These are phyloP conservation scores for Chrysina gloriosa DNA, from an alignment of 2,888 invertebrate species.

Conservation along the genomic window DNA sequence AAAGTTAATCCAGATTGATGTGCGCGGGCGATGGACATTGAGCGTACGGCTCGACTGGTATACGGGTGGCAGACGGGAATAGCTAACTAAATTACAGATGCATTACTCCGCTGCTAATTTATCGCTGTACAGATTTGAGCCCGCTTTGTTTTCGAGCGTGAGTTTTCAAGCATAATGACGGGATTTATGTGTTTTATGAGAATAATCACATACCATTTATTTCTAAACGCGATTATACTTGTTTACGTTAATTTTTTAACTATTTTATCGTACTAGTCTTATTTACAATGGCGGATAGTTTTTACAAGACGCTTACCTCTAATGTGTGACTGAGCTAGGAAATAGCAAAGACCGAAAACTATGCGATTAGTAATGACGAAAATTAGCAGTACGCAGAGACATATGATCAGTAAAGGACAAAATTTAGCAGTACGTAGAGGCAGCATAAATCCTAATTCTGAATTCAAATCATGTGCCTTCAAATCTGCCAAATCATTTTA, in stretches of 20 bases:
- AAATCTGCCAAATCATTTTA: no score
- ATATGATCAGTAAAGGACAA: no score
- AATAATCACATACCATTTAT: slow-evolving; percentile 47
- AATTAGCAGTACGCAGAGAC: no score
- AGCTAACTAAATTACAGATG: slow-evolving; percentile 63
- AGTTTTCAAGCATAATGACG: slow-evolving; percentile 58
- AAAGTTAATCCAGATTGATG: slow-evolving; percentile 63
- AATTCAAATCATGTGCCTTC: no score
- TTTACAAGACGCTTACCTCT: no score
- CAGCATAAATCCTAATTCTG: no score
- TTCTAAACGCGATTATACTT: slow-evolving; percentile 36
- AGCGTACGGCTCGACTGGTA: background rate
- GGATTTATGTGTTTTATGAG: slow-evolving; percentile 58
- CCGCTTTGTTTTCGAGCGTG: slow-evolving; percentile 59
- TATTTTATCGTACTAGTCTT: slow-evolving; percentile 6
- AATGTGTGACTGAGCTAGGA: no score
- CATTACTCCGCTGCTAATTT: slow-evolving; percentile 60
- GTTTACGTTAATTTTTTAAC: slow-evolving; percentile 12
- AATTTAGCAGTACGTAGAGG: no score
- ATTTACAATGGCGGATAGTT: no score
- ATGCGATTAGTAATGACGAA: no score
- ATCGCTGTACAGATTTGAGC: slow-evolving; percentile 60
- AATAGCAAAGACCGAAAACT: no score
- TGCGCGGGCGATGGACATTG: slow-evolving; percentile 59
- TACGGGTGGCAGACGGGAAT: slow-evolving; percentile 49